Evolutionary conservation across 2,888 invertebrate species (phyloP).

Genomic region (Hipparchia semele): DNA sequence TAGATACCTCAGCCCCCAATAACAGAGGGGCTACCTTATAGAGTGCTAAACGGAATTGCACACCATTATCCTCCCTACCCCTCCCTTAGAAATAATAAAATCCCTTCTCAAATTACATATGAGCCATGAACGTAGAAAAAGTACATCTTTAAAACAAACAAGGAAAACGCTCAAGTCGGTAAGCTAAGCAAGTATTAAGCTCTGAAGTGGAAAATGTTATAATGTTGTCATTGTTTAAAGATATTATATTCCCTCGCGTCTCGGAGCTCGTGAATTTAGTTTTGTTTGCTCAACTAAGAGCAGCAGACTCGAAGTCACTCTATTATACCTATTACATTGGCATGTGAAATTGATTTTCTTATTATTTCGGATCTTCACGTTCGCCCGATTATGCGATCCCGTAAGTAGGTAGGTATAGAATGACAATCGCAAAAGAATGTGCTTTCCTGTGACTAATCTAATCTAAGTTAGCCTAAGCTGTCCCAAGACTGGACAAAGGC

Average conservation of each 20-base stretch:
- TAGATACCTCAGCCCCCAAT: no score
- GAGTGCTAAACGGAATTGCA: no score
- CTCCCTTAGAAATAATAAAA: not conserved
- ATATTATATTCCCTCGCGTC: conserved; percentile 49
- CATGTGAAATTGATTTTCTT: conserved; percentile 6
- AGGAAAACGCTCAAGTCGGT: conserved; percentile 21
- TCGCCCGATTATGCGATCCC: no score
- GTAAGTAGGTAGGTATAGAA: no score
- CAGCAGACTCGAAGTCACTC: conserved; percentile 41
- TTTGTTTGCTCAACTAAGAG: conserved; percentile 62
- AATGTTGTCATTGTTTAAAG: conserved; percentile 40
- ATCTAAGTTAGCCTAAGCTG: no score
- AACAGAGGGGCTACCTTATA: no score
- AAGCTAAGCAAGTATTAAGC: conserved; percentile 33
- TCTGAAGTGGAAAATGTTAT: conserved; percentile 35
- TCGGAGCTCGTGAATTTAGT: conserved; percentile 51
- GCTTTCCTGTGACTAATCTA: no score
- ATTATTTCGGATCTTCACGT: no score
- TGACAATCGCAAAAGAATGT: no score
- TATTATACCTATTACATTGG: not conserved
- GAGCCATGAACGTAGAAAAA: not conserved
- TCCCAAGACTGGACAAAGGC: no score
- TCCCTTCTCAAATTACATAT: not conserved
- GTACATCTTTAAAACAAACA: conserved; percentile 5
- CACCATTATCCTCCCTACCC: no score